These are phyloP conservation scores for Coptodon rendalli DNA, from an alignment of 2,113 vertebrate genomes.

Conservation along the genomic window DNA sequence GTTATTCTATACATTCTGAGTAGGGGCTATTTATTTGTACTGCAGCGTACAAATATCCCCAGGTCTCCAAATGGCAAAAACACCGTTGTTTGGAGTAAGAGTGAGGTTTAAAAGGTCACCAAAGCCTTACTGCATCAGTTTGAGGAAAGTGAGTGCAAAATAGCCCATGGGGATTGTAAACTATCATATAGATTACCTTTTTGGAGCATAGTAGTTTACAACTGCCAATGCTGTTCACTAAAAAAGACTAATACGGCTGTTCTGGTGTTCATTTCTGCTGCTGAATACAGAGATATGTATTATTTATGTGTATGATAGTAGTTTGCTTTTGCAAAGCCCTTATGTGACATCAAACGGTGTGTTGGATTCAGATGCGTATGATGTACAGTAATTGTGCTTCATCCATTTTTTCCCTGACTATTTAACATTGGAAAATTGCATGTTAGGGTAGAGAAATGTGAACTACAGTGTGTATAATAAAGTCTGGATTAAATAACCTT, in stretches of 20 bases:
- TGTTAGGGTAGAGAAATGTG: neutral
- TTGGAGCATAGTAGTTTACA: neutral
- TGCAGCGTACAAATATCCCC: neutral
- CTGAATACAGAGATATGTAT: neutral
- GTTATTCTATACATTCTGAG: neutral
- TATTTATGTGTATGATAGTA: neutral
- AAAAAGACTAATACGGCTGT: neutral
- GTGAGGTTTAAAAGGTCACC: slow-evolving; percentile 2
- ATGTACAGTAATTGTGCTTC: neutral
- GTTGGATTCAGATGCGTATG: neutral
- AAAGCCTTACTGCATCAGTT: neutral
- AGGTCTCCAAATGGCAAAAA: neutral
- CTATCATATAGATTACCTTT: neutral
- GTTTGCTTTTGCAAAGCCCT: neutral
- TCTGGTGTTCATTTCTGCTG: neutral
- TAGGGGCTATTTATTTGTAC: neutral
- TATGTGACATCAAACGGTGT: neutral
- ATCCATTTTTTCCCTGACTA: neutral
- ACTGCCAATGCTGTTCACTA: neutral
- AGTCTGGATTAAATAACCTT: neutral
- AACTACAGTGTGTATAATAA: slow-evolving; percentile 1
- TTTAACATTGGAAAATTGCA: neutral
- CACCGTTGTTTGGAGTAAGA: neutral
- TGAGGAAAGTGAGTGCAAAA: neutral
- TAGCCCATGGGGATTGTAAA: neutral